Conservation (phyloP, 2,113 vertebrate genomes). For the Felis catus region F.catus_Fca126_mat1.0 CM031417.1:32056001-32056500, state of each 20-base stretch:
- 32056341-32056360: not conserved
- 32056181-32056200: not conserved
- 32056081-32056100: not conserved
- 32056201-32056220: conserved; percentile 30
- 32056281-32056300: not conserved
- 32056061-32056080: not conserved
- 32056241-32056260: not conserved
- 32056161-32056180: not conserved
- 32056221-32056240: not conserved
- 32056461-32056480: not conserved
- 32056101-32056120: not conserved
- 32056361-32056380: not conserved
- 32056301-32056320: not conserved
- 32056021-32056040: not conserved
- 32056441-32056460: not conserved
- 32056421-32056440: not conserved
- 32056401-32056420: not conserved
- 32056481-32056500: not conserved
- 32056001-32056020: not conserved
- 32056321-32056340: not conserved
- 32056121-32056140: not conserved
- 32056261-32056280: not conserved
- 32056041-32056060: not conserved
- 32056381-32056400: rapidly evolving
- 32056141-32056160: not conserved